Conservation (phyloP, 1,140 invertebrate species). For the Drosophila pallidifrons region DNA sequence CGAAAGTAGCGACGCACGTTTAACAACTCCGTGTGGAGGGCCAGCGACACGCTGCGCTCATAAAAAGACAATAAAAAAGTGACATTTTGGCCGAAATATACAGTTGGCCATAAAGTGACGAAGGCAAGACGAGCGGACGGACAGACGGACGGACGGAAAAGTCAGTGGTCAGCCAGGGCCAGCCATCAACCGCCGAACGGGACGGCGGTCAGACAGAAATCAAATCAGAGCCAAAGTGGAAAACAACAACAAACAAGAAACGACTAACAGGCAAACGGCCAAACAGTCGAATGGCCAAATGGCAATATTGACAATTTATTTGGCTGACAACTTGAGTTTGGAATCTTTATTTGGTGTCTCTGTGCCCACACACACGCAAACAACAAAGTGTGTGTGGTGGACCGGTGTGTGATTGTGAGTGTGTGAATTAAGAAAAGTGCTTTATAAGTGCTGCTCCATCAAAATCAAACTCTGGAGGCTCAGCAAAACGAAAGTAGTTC, state of each 20-base stretch:
- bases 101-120: conserved; percentile 62
- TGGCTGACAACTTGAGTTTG: conserved; percentile 49
- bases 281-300: conserved; percentile 33
- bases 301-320: conserved; percentile 77
- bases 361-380: conserved; percentile 57
- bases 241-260: conserved; percentile 52
- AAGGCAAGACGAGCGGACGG: conserved; percentile 7
- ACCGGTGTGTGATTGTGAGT: conserved; percentile 30
- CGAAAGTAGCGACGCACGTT: conserved; percentile 79
- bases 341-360: conserved; percentile 47
- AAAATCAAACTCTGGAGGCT: conserved; percentile 68
- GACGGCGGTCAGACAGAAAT: conserved; percentile 44
- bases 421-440: conserved; percentile 64
- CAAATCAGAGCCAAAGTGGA: conserved; percentile 77
- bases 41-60: conserved; percentile 74
- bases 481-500: conserved; percentile 78
- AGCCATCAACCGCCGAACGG: neutral
- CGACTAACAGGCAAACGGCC: conserved; percentile 17
- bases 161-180: conserved; percentile 22
- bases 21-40: conserved; percentile 58
- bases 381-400: conserved; percentile 52
- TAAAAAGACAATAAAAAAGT: conserved; percentile 82
- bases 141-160: conserved; percentile 1
- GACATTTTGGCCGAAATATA: conserved; percentile 76
- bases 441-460: conserved; percentile 77